Percentiles rank a stretch among this genome's conserved stretches.
phyloP scores from a whole-genome alignment of 2,797 vertebrate genomes.

The Hipposideros larvatus region DNA sequence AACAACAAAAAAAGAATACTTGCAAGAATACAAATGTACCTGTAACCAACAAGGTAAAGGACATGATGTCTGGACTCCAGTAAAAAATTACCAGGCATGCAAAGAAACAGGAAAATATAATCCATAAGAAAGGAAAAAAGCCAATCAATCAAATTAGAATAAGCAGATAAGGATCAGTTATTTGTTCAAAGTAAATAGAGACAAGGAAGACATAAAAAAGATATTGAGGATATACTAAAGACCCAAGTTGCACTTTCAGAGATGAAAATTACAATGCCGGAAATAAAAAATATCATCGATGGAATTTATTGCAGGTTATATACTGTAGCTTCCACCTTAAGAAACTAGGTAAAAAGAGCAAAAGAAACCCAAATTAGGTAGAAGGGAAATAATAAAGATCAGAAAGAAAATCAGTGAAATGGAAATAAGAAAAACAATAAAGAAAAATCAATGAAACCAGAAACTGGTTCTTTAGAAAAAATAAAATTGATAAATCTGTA shows the following conservation, averaged over 20 bases:
- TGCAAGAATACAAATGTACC: neutral
- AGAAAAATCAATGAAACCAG: neutral
- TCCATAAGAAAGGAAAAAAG: neutral
- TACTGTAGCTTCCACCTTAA: neutral
- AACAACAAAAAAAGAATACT: neutral
- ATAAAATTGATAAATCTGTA: neutral
- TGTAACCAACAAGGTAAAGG: conserved; percentile 3
- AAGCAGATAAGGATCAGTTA: neutral
- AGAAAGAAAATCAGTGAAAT: too few species aligned
- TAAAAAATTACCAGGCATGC: neutral
- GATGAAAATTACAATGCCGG: neutral
- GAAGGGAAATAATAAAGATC: neutral
- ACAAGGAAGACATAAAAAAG: neutral
- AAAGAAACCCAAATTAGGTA: neutral
- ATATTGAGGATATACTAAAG: neutral
- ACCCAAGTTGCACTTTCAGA: neutral
- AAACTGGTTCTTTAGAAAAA: neutral
- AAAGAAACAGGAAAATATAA: neutral
- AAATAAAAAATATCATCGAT: neutral
- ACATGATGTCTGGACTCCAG: neutral
- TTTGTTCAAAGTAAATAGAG: neutral
- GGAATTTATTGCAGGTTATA: neutral
- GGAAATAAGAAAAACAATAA: neutral
- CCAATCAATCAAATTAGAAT: neutral
- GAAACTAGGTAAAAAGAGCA: neutral